A percentile compares a stretch with the other conserved stretches of the same genome.
Evolutionary conservation across 2,113 vertebrate species (phyloP).

Genomic region (Strix aluco): DNA sequence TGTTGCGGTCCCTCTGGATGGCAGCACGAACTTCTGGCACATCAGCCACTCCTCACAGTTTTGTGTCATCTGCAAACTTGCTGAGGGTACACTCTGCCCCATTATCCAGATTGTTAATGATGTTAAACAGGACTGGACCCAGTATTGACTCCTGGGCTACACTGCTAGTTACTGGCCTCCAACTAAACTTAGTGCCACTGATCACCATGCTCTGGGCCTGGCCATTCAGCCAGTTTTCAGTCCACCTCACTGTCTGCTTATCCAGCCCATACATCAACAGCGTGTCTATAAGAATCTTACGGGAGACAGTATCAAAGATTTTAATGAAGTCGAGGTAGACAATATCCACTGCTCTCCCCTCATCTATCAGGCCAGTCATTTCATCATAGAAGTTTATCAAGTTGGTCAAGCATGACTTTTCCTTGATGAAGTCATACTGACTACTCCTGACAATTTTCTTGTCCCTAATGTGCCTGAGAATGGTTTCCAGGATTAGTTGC

Average conservation of each 20-base stretch:
- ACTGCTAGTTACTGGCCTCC: neutral
- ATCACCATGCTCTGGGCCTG: neutral
- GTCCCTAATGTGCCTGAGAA: neutral
- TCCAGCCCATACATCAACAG: neutral
- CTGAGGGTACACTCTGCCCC: neutral
- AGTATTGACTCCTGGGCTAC: neutral
- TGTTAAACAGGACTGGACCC: neutral
- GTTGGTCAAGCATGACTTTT: neutral
- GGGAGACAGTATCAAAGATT: neutral
- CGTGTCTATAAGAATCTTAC: neutral
- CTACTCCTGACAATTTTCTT: neutral
- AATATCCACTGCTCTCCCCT: neutral
- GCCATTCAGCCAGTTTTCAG: neutral
- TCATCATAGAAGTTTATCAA: neutral
- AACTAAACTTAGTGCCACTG: neutral
- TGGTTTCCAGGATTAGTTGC: neutral
- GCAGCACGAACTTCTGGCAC: neutral
- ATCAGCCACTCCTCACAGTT: neutral
- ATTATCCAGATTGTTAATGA: rapidly evolving
- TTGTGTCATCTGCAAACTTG: neutral
- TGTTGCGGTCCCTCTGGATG: neutral
- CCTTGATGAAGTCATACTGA: neutral
- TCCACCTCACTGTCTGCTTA: neutral
- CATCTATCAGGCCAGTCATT: neutral
- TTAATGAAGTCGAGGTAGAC: neutral